These are phyloP conservation scores for Barbus barbus DNA, from an alignment of 2,113 vertebrate species.

Conservation along the genomic window DNA sequence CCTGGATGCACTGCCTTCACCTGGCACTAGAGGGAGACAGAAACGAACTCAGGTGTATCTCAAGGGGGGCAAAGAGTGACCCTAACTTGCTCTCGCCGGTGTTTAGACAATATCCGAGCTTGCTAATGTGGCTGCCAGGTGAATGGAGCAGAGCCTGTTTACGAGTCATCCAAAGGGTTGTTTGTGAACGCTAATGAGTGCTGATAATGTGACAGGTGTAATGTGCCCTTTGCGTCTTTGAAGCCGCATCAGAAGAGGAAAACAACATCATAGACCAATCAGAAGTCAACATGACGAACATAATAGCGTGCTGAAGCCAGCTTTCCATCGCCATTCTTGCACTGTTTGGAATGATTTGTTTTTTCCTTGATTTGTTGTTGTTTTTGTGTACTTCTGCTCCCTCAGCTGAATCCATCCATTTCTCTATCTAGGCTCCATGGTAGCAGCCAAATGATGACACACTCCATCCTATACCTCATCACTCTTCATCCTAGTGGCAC, in stretches of 20 bases:
- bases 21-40: no score
- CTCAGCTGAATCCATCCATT: background rate
- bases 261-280: slow-evolving; percentile 37
- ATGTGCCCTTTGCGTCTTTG: no score
- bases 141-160: no score
- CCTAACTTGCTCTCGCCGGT: no score
- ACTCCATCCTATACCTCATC: slow-evolving; percentile 11
- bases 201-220: no score
- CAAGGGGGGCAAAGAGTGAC: no score
- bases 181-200: no score
- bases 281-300: background rate
- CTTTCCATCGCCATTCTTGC: slow-evolving; percentile 24
- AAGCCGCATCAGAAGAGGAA: background rate
- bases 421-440: slow-evolving; percentile 24
- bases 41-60: no score
- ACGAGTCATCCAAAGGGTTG: no score
- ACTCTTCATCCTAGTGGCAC: background rate
- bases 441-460: slow-evolving; percentile 24
- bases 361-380: slow-evolving; percentile 43
- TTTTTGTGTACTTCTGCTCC: slow-evolving; percentile 12
- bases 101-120: no score
- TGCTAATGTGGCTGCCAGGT: no score
- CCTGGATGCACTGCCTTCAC: no score
- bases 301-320: background rate
- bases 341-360: slow-evolving; percentile 33